Conservation (phyloP, 2,888 invertebrate genomes). For the Eupithecia subumbrata region DNA sequence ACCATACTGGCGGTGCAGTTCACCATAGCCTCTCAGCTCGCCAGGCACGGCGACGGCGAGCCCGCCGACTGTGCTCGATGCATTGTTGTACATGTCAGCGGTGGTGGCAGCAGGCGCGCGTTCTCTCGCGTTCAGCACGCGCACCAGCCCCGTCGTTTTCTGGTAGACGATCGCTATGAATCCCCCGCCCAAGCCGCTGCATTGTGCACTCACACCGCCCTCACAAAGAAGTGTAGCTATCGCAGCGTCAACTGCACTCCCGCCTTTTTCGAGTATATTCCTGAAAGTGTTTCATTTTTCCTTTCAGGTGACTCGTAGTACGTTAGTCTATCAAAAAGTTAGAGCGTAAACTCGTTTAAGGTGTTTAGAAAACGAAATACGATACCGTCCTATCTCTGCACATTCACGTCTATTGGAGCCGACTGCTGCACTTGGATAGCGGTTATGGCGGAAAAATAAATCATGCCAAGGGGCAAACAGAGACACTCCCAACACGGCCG, state of each 20-base stretch:
- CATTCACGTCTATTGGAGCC: not conserved
- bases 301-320: not conserved
- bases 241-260: constrained; percentile 93
- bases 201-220: constrained; percentile 86
- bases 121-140: constrained; percentile 90
- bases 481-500: not conserved
- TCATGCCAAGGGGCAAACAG: not conserved
- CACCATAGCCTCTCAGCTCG: too few species aligned
- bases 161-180: constrained; percentile 93
- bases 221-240: constrained; percentile 94
- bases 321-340: not conserved
- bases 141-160: constrained; percentile 73
- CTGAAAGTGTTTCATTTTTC: constrained; percentile 61
- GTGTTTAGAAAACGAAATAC: not conserved
- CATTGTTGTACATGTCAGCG: constrained; percentile 90
- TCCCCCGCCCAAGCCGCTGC: constrained; percentile 96
- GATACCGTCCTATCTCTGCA: not conserved
- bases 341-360: not conserved
- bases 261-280: constrained; percentile 87
- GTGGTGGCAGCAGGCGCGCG: constrained; percentile 86
- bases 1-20: too few species aligned
- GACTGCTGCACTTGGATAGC: not conserved
- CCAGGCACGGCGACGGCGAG: too few species aligned
- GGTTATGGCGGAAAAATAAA: not conserved
- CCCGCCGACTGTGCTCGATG: too few species aligned